Percentiles rank a stretch among this genome's conserved stretches.
Evolutionary conservation across 2,888 invertebrate genomes (phyloP).

Genomic region (Lithophane socia): DNA sequence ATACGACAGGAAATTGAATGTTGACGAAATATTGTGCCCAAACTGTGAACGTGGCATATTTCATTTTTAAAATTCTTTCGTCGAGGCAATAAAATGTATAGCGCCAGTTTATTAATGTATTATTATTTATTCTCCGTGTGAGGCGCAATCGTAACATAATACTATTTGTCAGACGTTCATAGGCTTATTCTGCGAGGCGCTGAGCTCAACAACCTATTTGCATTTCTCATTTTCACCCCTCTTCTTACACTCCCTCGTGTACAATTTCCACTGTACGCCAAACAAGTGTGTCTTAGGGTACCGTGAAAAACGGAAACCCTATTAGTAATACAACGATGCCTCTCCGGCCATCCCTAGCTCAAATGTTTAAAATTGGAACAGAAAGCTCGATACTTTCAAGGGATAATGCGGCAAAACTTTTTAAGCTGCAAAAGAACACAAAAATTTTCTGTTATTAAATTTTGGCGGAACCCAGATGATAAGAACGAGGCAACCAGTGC

Average conservation of each 20-base stretch:
- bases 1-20: conserved; percentile 81
- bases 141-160: conserved; percentile 80
- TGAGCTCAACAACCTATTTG: conserved; percentile 86
- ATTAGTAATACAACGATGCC: conserved; percentile 59
- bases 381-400: conserved; percentile 16
- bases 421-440: not conserved
- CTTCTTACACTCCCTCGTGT: conserved; percentile 80
- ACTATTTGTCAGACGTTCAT: conserved; percentile 85
- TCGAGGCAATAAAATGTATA: conserved; percentile 61
- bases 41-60: conserved; percentile 69
- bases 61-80: conserved; percentile 64
- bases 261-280: conserved; percentile 81
- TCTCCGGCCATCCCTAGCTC: conserved; percentile 18
- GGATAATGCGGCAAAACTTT: conserved; percentile 24
- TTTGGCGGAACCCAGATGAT: conserved; percentile 49
- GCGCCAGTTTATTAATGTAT: conserved; percentile 72
- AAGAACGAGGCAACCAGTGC: conserved; percentile 41
- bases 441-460: not conserved
- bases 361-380: conserved; percentile 31
- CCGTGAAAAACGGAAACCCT: conserved; percentile 61
- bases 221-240: conserved; percentile 88
- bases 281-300: conserved; percentile 74
- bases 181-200: conserved; percentile 81
- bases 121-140: conserved; percentile 70
- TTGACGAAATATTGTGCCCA: conserved; percentile 76